Base-by-base conservation (phyloP, 2,113 vertebrate species). In the Psophia crepitans region DNA sequence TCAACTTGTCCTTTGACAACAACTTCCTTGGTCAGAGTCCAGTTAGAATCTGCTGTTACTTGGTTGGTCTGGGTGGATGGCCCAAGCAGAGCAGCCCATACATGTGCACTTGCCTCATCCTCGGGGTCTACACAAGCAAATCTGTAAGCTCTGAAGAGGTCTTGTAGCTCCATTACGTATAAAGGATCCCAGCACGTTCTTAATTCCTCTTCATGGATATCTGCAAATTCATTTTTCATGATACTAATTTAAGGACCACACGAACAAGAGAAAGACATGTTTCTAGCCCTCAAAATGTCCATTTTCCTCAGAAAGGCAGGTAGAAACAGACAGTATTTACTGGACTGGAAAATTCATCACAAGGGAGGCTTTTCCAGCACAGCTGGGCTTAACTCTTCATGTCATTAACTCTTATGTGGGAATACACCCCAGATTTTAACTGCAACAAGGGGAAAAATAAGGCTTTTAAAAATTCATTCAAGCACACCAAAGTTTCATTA, bases 341-440 rank as follows among this genome's bases (percentile, higher is more conserved):
- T 74, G 9, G 24, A 89, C 54, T 84, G 57, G 48, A 93, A 96
- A 94, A 95, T 30, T 74, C 37, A 71, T 73, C 74, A 61, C 28
- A 82, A 70, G 53, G 23, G 65, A 65, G 22, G 49, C 51, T 89
- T 37, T 75, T 86, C 43, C 53, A 76, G 68, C 26, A 77, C n/a
- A 88, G 53, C 35, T 53, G 90, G 66, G 57, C n/a, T 81, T 60
- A 89, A 37, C 7, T 90, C 70, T 80, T 82, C 35, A 86, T 91
- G 39, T 74, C 27, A 61, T 85, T 93, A 95, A 79, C 56, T 80
- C 70, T 53, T 89, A 58, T 11, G 28, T 44, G 48, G 90, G 63
- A 74, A 77, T 96, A 78, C 69, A 84, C 41, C 74, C 90, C 70
- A 95, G 73, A 95, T 97, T 96, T 95, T 93, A 91, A 76, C 73